A percentile compares a stretch with the other conserved stretches of the same genome.
These are phyloP conservation scores for Anadara kagoshimensis DNA, from an alignment of 1,140 invertebrate species.

Conservation along the genomic window DNA sequence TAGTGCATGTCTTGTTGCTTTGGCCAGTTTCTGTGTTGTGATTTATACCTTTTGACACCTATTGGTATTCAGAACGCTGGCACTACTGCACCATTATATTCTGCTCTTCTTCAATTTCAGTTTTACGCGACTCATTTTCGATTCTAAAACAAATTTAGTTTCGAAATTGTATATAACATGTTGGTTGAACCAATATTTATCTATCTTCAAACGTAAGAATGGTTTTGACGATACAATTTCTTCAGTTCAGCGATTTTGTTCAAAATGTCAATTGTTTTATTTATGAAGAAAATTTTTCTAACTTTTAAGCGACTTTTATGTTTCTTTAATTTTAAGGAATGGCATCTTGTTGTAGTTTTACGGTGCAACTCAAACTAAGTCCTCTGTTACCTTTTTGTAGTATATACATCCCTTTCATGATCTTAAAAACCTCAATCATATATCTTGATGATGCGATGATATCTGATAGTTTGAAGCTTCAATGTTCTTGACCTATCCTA, in stretches of 20 bases:
- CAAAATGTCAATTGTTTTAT: background rate
- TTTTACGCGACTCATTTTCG: background rate
- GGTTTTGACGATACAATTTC: background rate
- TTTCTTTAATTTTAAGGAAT: background rate
- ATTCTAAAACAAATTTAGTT: background rate
- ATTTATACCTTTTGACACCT: no score
- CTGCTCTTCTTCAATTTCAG: background rate
- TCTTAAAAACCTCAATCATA: slow-evolving; percentile 4
- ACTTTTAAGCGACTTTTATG: background rate
- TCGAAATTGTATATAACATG: background rate
- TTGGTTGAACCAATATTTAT: slow-evolving; percentile 3
- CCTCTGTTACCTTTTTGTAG: background rate
- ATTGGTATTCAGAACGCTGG: no score
- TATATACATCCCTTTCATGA: background rate
- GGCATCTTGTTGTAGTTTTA: background rate
- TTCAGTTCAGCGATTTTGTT: background rate
- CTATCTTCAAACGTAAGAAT: background rate
- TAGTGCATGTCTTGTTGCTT: no score
- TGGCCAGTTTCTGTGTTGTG: no score
- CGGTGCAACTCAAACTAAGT: background rate
- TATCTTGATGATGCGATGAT: background rate
- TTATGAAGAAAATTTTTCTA: slow-evolving; percentile 1
- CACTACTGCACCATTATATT: slow-evolving; percentile 4
- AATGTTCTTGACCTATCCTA: background rate
- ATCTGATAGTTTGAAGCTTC: slow-evolving; percentile 11